Evolutionary conservation across 2,113 vertebrate genomes (phyloP).

Genomic region (Prunella himalayana): DNA sequence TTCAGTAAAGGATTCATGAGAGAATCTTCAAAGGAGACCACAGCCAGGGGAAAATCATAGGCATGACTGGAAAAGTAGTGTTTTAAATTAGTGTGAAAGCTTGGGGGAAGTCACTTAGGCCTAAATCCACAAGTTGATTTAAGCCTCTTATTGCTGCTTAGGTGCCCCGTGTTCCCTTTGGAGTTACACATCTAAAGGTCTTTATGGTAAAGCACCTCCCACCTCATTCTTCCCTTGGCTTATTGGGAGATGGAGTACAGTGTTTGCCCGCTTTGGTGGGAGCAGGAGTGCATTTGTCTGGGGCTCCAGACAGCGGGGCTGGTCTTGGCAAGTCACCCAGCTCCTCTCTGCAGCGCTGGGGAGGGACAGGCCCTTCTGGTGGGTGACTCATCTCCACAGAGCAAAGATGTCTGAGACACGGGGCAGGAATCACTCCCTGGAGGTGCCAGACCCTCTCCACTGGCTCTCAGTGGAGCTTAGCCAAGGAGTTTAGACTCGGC

Average conservation of each 20-base stretch:
- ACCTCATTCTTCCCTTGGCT: background rate
- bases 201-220: background rate
- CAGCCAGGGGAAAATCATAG: background rate
- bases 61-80: slow-evolving; percentile 10
- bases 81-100: slow-evolving; percentile 26
- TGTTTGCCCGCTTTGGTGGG: background rate
- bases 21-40: slow-evolving; percentile 25
- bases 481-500: background rate
- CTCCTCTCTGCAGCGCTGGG: background rate
- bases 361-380: slow-evolving; percentile 8
- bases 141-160: background rate
- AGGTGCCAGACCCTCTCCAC: slow-evolving; percentile 15
- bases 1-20: background rate
- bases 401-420: background rate
- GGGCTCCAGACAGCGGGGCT: background rate
- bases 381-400: background rate
- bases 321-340: background rate
- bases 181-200: background rate
- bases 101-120: background rate
- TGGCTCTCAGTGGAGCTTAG: background rate
- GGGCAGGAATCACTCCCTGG: background rate
- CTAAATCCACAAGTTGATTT: slow-evolving; percentile 4
- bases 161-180: background rate
- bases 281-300: background rate
- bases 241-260: background rate